A percentile compares a stretch with the other conserved stretches of the same genome.
Evolutionary conservation across 2,113 vertebrate species (phyloP).

Genomic region (Plotosus lineatus): DNA sequence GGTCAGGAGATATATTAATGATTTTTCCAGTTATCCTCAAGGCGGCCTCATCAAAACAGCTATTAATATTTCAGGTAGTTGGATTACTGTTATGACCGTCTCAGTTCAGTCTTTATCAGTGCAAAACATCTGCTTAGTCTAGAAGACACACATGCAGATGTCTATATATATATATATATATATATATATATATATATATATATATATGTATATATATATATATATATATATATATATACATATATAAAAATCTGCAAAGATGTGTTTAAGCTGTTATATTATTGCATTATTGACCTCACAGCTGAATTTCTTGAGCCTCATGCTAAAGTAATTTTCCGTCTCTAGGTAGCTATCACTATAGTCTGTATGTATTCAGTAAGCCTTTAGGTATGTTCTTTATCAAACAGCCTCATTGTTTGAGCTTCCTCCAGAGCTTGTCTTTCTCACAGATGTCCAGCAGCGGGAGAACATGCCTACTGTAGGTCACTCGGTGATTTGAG

Average conservation of each 20-base stretch:
- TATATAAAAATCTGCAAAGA: not conserved
- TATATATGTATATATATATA: not conserved
- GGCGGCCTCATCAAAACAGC: constrained; percentile 24
- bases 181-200: not conserved
- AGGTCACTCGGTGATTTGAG: not conserved
- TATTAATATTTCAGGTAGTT: constrained; percentile 30
- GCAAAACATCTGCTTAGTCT: constrained; percentile 1
- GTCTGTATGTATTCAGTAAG: not conserved
- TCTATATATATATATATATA: too few relatives aligned
- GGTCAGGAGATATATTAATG: constrained; percentile 39
- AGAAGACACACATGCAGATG: too few relatives aligned
- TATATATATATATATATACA: not conserved
- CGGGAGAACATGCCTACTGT: not conserved
- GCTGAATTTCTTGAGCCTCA: constrained; percentile 14
- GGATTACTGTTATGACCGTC: not conserved
- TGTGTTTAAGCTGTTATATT: constrained; percentile 1
- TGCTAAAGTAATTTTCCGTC: not conserved
- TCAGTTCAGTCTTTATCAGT: constrained; percentile 4
- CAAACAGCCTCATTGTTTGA: constrained; percentile 30
- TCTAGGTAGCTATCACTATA: not conserved
- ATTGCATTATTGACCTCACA: not conserved
- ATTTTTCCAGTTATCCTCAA: constrained; percentile 42
- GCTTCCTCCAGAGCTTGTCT: not conserved
- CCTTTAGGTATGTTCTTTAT: constrained; percentile 37
- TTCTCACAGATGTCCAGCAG: constrained; percentile 1